Evolutionary conservation across 64 coral and sea anemone genomes (phyloP), one percentile per base, ranked within the genome.

Genomic region (Montipora sp.): DNA sequence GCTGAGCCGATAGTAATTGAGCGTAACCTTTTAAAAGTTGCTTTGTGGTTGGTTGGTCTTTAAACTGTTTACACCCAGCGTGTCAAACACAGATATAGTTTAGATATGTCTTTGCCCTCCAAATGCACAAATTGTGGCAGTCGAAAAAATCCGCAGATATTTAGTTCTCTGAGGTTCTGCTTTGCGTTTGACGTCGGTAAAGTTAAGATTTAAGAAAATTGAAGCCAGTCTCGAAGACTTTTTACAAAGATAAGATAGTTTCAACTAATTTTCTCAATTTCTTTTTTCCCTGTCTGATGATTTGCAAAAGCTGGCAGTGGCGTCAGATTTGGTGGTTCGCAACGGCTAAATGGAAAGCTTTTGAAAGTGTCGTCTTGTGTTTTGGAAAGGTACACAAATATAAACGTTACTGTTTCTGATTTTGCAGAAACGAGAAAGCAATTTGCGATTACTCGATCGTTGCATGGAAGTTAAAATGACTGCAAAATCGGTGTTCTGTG

Each of bases 401-500:
- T 71, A 22, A 71, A 71, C 4, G 67, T 18, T 71, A 71, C 67
- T 71, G 67, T 71, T 71, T 71, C 67, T 71, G 67, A 71, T 71
- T 71, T 71, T 71, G 67, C 67, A 0, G 67, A 71, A 71, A 71
- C 14, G 14, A 71, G 67, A 18, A 71, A 71, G 67, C 67, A 71
- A 71, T 22, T 22, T 71, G 67, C 67, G 67, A 71, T 5, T 71
- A 71, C 67, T 71, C 67, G 67, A 71, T 71, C 67, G 67, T 71
- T 71, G 67, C 67, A 11, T 71, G 67, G 67, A 71, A 71, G 0
- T 71, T 2, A 57, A 71, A 71, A 71, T 9, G 67, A 71, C 11
- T 71, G 67, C 67, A 71, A 71, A 71, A 71, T 71, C 67, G 67
- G 67, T 71, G 67, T 71, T 71, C 67, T 71, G 67, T 71, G 67